These are phyloP conservation scores for Platycnemis pennipes DNA, from an alignment of 2,888 invertebrate genomes.

Conservation along the genomic window DNA sequence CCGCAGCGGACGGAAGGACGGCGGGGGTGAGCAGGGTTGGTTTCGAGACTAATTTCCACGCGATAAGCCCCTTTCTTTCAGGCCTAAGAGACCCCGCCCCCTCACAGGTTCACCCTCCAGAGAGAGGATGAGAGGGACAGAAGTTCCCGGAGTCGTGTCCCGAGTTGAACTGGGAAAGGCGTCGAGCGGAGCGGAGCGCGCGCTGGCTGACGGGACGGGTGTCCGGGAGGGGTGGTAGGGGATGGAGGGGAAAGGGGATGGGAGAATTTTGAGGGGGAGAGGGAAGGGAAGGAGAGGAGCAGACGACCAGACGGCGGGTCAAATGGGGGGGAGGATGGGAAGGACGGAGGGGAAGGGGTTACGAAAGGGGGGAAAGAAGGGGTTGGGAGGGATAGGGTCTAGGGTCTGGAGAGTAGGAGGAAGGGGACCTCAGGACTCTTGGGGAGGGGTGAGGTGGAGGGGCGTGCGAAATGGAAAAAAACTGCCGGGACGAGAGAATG, in stretches of 20 bases:
- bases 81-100: too few relatives aligned
- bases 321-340: not conserved
- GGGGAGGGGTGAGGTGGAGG: slow-evolving; percentile 72
- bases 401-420: not conserved
- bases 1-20: not conserved
- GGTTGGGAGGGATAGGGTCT: not conserved
- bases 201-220: not conserved
- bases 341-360: not conserved
- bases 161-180: slow-evolving; percentile 53
- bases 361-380: not conserved
- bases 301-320: slow-evolving; percentile 30
- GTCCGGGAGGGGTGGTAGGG: slow-evolving; percentile 71
- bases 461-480: slow-evolving; percentile 73
- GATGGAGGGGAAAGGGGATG: not conserved
- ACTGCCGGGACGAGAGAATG: slow-evolving; percentile 40
- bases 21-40: too few relatives aligned
- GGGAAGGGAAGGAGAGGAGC: not conserved
- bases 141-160: slow-evolving; percentile 13
- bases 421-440: slow-evolving; percentile 32
- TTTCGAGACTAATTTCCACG: too few relatives aligned
- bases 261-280: slow-evolving; percentile 3
- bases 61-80: not conserved
- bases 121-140: not conserved
- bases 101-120: not conserved
- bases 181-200: slow-evolving; percentile 14